Evolutionary conservation across 2,113 vertebrate genomes (phyloP).

Genomic region (Hyaena hyaena): DNA sequence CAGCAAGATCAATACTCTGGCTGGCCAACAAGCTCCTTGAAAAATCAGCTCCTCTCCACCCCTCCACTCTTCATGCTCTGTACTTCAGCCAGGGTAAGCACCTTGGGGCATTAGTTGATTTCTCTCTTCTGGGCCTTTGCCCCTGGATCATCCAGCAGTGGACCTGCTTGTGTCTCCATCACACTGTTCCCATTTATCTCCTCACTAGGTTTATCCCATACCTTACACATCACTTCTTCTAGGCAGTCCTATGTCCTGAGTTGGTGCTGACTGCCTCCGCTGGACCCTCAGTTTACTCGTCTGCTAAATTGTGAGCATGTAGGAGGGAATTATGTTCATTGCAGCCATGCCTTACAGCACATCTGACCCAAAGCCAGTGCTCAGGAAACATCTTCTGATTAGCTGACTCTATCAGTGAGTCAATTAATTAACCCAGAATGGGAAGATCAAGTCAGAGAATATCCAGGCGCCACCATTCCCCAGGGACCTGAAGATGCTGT

Average conservation of each 20-base stretch:
- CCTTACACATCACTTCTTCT: neutral
- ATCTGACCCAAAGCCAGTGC: accelerated
- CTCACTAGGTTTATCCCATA: neutral
- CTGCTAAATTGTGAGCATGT: neutral
- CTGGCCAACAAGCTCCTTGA: neutral
- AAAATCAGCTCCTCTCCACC: neutral
- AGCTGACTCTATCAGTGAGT: neutral
- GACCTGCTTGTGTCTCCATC: no score
- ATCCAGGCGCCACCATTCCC: neutral
- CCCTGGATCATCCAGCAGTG: accelerated
- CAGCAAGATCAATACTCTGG: neutral
- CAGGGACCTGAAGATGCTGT: neutral
- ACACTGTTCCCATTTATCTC: accelerated
- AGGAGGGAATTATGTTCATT: neutral
- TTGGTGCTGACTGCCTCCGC: neutral
- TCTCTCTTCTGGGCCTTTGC: neutral
- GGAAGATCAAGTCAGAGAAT: neutral
- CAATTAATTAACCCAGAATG: neutral
- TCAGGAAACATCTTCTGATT: neutral
- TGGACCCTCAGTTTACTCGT: neutral
- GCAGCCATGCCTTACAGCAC: neutral
- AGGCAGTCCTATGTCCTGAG: neutral
- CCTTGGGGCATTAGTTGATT: accelerated
- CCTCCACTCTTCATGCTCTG: neutral
- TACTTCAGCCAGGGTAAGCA: no score